Evolutionary conservation across 2,113 vertebrate genomes (phyloP), one percentile per base, ranked within the genome.

Genomic region (Trematomus loennbergii): DNA sequence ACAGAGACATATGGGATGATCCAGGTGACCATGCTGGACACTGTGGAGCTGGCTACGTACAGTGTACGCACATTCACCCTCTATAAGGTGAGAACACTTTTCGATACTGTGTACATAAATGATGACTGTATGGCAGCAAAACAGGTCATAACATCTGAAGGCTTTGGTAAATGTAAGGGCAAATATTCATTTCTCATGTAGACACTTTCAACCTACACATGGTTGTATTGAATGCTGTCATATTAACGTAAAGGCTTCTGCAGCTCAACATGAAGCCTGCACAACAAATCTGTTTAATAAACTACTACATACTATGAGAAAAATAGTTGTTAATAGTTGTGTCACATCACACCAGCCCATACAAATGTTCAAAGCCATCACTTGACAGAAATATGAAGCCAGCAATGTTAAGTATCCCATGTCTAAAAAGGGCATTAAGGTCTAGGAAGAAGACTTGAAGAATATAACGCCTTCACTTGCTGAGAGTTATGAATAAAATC

Each of bases 1-100:
- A 96, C 97, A 0, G 96, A 99, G 89, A 99, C 98, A 2, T 99
- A 97, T 0, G 97, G 97, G 57, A 96, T 97, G 95, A 97, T 99
- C 89, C 98, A 98, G 85, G 97, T 99, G 86, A 96, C 97, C 4
- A 89, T 98, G 87, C 82, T 98, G 92, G 98, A 99, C 85, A 97
- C 96, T 0, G 95, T 97, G 1, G 98, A 99, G 72, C 91, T 99
- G 75, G 97, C 98, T 0, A 97, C 97, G 0, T 99, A 99, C 75
- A 97, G 95, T 0, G 93, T 99, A 50, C 96, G 98, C 48, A 98
- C 96, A 53, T 99, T 99, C 0, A 95, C 96, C 0, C 94, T 99
- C 40, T 96, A 97, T 84, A 99, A 99, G 98, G 98, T 99, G 82
- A 1, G 76, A 36, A 46, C 76, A 18, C 2, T 1, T 1, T 8